Evolutionary conservation across 2,888 invertebrate genomes (phyloP).

Genomic region (Drosophila aldrichi): DNA sequence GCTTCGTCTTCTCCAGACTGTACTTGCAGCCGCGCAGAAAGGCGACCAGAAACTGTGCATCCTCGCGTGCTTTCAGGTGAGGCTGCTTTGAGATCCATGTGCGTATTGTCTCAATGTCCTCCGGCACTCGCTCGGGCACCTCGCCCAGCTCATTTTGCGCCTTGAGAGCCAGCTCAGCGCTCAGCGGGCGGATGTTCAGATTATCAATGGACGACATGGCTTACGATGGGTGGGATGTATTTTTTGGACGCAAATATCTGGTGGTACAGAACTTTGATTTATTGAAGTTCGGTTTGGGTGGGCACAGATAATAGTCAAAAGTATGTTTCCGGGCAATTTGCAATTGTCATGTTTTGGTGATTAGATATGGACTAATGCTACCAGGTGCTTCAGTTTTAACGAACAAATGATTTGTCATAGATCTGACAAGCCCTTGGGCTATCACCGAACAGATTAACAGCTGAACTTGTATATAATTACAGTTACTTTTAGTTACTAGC

Average conservation of each 20-base stretch:
- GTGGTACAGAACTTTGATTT: slow-evolving; percentile 55
- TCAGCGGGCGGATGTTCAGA: slow-evolving; percentile 76
- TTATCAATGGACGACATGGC: slow-evolving; percentile 52
- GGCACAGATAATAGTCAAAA: slow-evolving; percentile 20
- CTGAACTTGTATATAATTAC: slow-evolving; percentile 5
- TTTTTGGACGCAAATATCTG: slow-evolving; percentile 19
- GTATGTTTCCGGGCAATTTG: slow-evolving; percentile 42
- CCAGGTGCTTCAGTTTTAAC: slow-evolving; percentile 21
- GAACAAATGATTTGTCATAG: slow-evolving; percentile 39
- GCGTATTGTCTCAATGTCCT: slow-evolving; percentile 85
- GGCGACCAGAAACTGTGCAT: slow-evolving; percentile 86
- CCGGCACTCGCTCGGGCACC: slow-evolving; percentile 84
- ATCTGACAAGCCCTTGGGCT: slow-evolving; percentile 25
- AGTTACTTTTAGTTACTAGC: background rate
- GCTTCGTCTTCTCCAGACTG: slow-evolving; percentile 87
- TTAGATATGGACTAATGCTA: slow-evolving; percentile 43
- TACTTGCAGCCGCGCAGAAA: slow-evolving; percentile 87
- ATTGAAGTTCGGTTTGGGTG: slow-evolving; percentile 51
- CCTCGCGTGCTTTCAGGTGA: slow-evolving; percentile 85
- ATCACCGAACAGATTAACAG: slow-evolving; percentile 25
- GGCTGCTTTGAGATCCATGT: slow-evolving; percentile 87
- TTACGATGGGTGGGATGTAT: background rate
- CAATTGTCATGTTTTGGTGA: slow-evolving; percentile 23
- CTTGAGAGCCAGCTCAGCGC: slow-evolving; percentile 75
- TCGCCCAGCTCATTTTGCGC: slow-evolving; percentile 86